Conservation (phyloP, 1,140 invertebrate genomes). For the Diabrotica virgifera region DNA sequence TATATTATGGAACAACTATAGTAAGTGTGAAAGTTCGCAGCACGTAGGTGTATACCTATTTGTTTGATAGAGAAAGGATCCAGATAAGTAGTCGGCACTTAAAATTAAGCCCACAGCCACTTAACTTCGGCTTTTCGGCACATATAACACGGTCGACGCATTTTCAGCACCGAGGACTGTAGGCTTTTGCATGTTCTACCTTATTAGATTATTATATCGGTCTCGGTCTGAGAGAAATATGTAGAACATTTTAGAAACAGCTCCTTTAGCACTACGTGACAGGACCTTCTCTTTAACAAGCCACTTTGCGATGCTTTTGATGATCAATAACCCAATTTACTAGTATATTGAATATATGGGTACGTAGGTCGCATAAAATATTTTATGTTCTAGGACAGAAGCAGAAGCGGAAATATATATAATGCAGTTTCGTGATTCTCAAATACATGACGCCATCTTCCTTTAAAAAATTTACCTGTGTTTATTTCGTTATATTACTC, state of each 20-base stretch:
- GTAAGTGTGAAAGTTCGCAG: too few relatives aligned
- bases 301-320: constrained; percentile 1
- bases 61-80: too few relatives aligned
- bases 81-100: constrained; percentile 8
- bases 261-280: not conserved
- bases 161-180: constrained; percentile 1
- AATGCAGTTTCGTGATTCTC: too few relatives aligned
- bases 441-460: too few relatives aligned
- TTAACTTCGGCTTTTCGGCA: constrained; percentile 17
- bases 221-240: constrained; percentile 7
- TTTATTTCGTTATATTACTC: too few relatives aligned
- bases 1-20: too few relatives aligned
- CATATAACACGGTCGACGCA: not conserved
- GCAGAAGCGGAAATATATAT: too few relatives aligned
- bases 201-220: constrained; percentile 9
- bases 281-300: constrained; percentile 4
- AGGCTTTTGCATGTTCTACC: constrained; percentile 3
- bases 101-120: constrained; percentile 18
- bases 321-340: not conserved
- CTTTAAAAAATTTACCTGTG: too few relatives aligned
- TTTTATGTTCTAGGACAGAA: too few relatives aligned
- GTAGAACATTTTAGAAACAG: not conserved
- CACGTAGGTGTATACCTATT: too few relatives aligned
- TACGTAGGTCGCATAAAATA: too few relatives aligned
- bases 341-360: too few relatives aligned